A percentile compares a stretch with the other conserved stretches of the same genome.
phyloP scores from a whole-genome alignment of 2,797 vertebrate genomes.

The Cossypha dichroa region DNA sequence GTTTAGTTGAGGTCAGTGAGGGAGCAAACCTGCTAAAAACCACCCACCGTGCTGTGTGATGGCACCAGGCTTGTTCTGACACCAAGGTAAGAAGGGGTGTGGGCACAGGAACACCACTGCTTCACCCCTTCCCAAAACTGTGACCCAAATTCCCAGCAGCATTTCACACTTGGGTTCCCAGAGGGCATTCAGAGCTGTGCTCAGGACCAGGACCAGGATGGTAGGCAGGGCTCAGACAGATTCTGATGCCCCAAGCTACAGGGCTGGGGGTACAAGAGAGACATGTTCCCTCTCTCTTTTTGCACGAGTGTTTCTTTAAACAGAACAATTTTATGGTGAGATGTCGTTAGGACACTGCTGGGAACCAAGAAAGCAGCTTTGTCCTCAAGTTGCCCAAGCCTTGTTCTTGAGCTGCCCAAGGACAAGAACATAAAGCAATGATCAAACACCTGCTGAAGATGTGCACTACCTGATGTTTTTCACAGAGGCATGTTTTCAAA shows the following conservation, averaged over 20 bases:
- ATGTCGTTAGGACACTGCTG: too few species aligned
- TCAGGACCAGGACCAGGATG: background rate
- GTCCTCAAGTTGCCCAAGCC: too few species aligned
- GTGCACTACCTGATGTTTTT: too few species aligned
- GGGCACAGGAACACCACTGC: rapidly evolving
- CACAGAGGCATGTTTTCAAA: too few species aligned
- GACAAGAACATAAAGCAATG: too few species aligned
- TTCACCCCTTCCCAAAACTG: background rate
- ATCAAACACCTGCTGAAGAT: too few species aligned
- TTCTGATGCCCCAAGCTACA: background rate
- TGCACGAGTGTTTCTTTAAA: background rate
- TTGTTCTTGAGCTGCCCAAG: too few species aligned
- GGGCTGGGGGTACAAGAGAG: rapidly evolving
- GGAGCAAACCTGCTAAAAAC: background rate
- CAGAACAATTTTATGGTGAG: background rate
- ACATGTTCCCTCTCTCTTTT: rapidly evolving
- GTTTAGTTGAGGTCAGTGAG: background rate
- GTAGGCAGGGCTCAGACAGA: background rate
- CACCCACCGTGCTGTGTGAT: rapidly evolving
- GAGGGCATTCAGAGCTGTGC: rapidly evolving
- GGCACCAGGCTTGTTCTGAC: background rate
- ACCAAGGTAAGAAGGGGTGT: background rate
- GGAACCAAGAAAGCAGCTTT: too few species aligned
- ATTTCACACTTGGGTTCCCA: background rate
- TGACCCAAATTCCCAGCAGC: background rate